Base-by-base conservation (phyloP, 2,888 invertebrate species). In the Ephialtes manifestator region DNA sequence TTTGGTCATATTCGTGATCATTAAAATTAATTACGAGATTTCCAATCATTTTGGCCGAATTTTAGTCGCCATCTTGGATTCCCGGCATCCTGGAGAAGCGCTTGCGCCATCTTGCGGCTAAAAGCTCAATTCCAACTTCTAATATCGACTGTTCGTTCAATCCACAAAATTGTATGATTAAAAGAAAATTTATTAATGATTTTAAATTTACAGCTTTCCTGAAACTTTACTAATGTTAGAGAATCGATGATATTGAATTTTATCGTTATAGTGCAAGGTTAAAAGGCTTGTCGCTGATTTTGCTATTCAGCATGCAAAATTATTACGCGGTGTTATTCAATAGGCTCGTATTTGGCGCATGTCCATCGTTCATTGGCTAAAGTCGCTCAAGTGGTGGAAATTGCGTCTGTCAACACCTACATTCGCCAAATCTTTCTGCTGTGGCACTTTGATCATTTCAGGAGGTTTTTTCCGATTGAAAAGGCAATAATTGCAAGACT, bases 241-340 rank as follows among this genome's bases (percentile, higher is more conserved):
- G 58, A 48, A 18, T 11, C 10, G 5, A 48, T 20, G 18, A 15
- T 8, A 7, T 63, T 4, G 5, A 48, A 48, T 20, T 48, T 31
- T 48, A 35, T 63, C 31, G 5, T 7, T 15, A 11, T 11, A 48
- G 28, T 31, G 15, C 24, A 24, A 20, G n/a, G 20, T 55, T 55
- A 43, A 39, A 67, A 8, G 18, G 13, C 24, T 70, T 35, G 31
- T 65, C 46, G 4, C 4, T 13, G 0, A 28, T 76, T 72, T 67
- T 60, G n/a, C 13, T 11, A 68, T n/a, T 28, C 11, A 55, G 31
- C 43, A 15, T 46, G 39, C 20, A 39, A 65, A 74, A 71, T 58
- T 70, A 77, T 48, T 83, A 86, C 85, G 86, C 86, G 85, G 85
- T 86, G 85, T 15, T 35, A 7, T 20, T 20, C 11, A 11, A 86